Evolutionary conservation across 2,113 vertebrate genomes (phyloP).

Genomic region (Phocoena sinus): DNA sequence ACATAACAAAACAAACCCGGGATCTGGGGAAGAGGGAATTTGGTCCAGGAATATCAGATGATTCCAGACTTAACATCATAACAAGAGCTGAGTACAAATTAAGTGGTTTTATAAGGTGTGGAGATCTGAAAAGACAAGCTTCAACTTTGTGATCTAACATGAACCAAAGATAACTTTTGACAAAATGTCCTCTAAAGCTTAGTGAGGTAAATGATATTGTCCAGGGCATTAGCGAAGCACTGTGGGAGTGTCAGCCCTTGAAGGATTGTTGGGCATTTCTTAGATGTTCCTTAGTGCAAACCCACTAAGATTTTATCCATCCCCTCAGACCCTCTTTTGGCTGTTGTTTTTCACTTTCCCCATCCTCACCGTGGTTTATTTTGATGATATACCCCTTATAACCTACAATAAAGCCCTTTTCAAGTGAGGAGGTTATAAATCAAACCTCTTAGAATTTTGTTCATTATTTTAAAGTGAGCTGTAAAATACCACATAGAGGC

Average conservation of each 20-base stretch:
- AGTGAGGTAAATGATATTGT: not conserved
- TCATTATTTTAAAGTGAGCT: not conserved
- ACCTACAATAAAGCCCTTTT: not conserved
- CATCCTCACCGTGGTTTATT: not conserved
- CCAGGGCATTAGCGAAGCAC: not conserved
- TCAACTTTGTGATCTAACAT: not conserved
- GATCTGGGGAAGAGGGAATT: not conserved
- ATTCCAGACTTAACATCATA: not conserved
- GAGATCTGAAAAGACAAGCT: not conserved
- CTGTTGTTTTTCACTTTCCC: not conserved
- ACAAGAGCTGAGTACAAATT: not conserved
- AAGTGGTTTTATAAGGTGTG: not conserved
- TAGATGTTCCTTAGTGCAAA: not conserved
- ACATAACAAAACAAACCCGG: not conserved
- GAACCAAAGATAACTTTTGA: not conserved
- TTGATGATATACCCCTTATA: not conserved
- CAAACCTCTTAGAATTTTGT: not conserved
- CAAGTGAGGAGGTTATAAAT: not conserved
- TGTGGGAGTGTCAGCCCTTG: accelerated
- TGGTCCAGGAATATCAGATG: not conserved
- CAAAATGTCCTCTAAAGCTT: not conserved
- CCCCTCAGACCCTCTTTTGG: not conserved
- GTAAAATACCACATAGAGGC: not conserved
- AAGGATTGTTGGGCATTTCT: not conserved
- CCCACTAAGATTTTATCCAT: not conserved